Conservation (phyloP, 1,140 invertebrate species). For the Drosophila hydei region DNA sequence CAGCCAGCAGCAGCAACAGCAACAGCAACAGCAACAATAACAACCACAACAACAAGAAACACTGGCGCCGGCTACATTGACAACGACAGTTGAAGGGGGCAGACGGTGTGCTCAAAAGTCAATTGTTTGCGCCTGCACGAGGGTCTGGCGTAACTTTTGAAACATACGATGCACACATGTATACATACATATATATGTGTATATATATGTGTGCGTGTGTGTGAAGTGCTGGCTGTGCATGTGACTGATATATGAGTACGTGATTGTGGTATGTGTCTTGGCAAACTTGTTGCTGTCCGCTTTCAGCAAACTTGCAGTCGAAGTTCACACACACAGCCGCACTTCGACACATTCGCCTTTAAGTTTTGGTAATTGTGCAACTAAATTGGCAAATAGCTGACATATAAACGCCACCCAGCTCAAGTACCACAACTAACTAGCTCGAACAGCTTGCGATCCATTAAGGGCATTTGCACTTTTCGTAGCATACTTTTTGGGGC, state of each 20-base stretch:
- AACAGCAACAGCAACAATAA: slow-evolving; percentile 42
- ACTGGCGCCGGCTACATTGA: slow-evolving; percentile 50
- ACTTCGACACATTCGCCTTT: slow-evolving; percentile 12
- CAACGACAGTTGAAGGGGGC: slow-evolving; percentile 25
- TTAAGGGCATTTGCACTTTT: slow-evolving; percentile 21
- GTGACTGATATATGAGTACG: slow-evolving; percentile 49
- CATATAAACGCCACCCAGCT: slow-evolving; percentile 42
- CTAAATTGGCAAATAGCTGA: slow-evolving; percentile 50
- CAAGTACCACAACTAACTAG: slow-evolving; percentile 14
- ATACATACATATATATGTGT: slow-evolving; percentile 19
- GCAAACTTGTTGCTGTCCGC: slow-evolving; percentile 47
- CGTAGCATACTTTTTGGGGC: slow-evolving; percentile 20
- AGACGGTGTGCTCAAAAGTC: slow-evolving; percentile 62
- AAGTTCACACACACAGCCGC: slow-evolving; percentile 27
- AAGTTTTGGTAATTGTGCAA: slow-evolving; percentile 49
- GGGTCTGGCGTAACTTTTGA: slow-evolving; percentile 65
- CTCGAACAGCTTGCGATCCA: slow-evolving; percentile 12
- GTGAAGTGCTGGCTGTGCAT: slow-evolving; percentile 21
- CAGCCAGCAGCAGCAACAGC: slow-evolving; percentile 41
- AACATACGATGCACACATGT: slow-evolving; percentile 24
- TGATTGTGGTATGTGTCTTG: slow-evolving; percentile 53
- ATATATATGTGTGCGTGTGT: slow-evolving; percentile 43
- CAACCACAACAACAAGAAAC: slow-evolving; percentile 40
- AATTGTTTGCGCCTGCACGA: slow-evolving; percentile 75
- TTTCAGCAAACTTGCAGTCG: slow-evolving; percentile 43